Conservation (phyloP, 2,888 invertebrate species). For the Venusia cambrica region DNA sequence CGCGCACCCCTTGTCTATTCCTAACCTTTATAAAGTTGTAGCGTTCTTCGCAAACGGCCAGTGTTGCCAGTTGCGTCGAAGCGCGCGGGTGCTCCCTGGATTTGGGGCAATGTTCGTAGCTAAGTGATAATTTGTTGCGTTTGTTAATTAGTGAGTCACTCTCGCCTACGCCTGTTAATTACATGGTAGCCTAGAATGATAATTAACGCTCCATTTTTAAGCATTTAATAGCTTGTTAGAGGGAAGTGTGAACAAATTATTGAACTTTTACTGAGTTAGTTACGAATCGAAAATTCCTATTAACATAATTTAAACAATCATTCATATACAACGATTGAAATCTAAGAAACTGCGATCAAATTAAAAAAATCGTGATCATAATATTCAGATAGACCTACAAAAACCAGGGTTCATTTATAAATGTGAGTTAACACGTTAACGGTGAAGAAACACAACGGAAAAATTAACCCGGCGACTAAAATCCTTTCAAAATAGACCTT, state of each 20-base stretch:
- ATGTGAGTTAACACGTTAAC: too few relatives aligned
- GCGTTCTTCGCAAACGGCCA: constrained; percentile 46
- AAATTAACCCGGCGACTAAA: too few relatives aligned
- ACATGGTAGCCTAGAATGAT: constrained; percentile 60
- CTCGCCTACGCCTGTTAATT: constrained; percentile 65
- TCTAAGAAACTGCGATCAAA: too few relatives aligned
- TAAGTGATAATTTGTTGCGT: constrained; percentile 59
- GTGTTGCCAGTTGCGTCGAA: constrained; percentile 51
- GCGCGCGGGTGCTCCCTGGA: constrained; percentile 38
- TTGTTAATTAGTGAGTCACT: constrained; percentile 61
- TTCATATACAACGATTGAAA: too few relatives aligned
- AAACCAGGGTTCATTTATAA: too few relatives aligned
- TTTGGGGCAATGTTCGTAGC: constrained; percentile 33
- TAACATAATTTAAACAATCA: too few relatives aligned
- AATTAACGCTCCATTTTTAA: constrained; percentile 58
- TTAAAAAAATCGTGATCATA: too few relatives aligned
- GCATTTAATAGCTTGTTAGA: constrained; percentile 35
- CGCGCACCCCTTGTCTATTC: constrained; percentile 62
- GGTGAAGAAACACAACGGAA: too few relatives aligned
- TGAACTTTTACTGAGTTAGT: constrained; percentile 11
- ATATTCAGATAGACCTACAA: too few relatives aligned
- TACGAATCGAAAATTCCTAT: too few relatives aligned
- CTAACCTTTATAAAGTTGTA: constrained; percentile 59
- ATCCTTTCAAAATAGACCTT: not conserved
- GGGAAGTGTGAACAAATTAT: constrained; percentile 36